Evolutionary conservation across 2,797 vertebrate genomes (phyloP).

Genomic region (Molossus molossus): DNA sequence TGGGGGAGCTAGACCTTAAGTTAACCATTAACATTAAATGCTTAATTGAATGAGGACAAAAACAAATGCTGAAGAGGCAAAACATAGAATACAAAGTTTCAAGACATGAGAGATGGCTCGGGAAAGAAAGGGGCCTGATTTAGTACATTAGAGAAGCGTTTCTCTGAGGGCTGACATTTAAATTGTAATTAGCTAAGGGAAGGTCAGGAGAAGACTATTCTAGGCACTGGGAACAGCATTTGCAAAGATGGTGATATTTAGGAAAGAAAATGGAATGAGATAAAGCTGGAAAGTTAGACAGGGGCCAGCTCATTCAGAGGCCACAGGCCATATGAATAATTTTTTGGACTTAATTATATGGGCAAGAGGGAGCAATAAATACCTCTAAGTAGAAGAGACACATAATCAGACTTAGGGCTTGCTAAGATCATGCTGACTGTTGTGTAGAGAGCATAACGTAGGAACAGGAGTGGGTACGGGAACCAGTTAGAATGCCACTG

Average conservation of each 20-base stretch:
- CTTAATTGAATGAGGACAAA: constrained; percentile 9
- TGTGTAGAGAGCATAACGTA: neutral
- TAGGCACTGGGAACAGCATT: neutral
- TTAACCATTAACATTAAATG: neutral
- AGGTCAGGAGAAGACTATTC: neutral
- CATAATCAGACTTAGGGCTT: neutral
- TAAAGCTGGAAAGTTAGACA: neutral
- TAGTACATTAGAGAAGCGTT: neutral
- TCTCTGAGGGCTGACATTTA: neutral
- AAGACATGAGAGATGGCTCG: neutral
- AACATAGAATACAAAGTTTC: neutral
- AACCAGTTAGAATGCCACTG: neutral
- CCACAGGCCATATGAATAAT: neutral
- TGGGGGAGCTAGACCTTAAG: neutral
- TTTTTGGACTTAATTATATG: neutral
- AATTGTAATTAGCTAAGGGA: neutral
- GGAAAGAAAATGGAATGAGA: neutral
- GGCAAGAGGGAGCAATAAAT: neutral
- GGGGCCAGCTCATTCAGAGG: neutral
- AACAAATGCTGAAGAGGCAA: neutral
- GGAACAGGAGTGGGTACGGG: neutral
- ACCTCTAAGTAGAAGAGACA: neutral
- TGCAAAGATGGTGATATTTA: constrained; percentile 5
- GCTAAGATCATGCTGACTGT: neutral
- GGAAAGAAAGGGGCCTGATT: neutral